Base-by-base conservation (phyloP, 1,140 invertebrate species). In the Heterodera schachtii region DNA sequence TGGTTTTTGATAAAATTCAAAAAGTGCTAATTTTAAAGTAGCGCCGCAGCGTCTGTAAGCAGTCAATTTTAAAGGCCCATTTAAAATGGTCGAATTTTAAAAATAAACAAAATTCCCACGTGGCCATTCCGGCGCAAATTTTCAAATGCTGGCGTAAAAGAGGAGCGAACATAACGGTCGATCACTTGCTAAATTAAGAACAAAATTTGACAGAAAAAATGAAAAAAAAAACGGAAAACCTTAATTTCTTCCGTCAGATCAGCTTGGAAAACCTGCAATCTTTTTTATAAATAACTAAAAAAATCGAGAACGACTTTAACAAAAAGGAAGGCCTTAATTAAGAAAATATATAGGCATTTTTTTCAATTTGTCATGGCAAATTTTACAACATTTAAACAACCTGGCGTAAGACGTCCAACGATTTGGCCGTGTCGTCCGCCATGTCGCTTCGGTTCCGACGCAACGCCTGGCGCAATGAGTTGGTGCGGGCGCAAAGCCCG, bases 71-170 rank as follows among this genome's bases (percentile, higher is more conserved):
- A 31, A 31, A 31, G 31, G 31, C 31, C 31, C 31, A 31, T 31
- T 31, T 31, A 31, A 31, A 31, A 31, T 31, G 31, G 31, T 31
- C 31, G 31, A 31, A 31, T 31, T 31, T 31, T 31, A 80, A 8
- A 41, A 66, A 60, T 64, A 4, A 49, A 64, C 6, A 79, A 60
- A 7, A 71, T 31, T 47, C 83, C 57, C 66, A 87, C 87, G 80
- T 86, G 83, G 13, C 87, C 88, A 44, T 89, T 89, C 41, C 84
- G 71, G 31, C 79, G 78, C n/a, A 88, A 66, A 81, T 88, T 88
- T 73, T 88, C 87, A 67, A 88, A 87, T 7, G 87, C 87, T 11
- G 87, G 87, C 13, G 86, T 78, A 60, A 88, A 87, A 1, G 88
- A 87, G 11, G 85, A 85, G 44, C 87, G 78, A 1, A 87, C 66